These are phyloP conservation scores for Xenops minutus DNA, from an alignment of 2,797 vertebrate species.

Conservation along the genomic window DNA sequence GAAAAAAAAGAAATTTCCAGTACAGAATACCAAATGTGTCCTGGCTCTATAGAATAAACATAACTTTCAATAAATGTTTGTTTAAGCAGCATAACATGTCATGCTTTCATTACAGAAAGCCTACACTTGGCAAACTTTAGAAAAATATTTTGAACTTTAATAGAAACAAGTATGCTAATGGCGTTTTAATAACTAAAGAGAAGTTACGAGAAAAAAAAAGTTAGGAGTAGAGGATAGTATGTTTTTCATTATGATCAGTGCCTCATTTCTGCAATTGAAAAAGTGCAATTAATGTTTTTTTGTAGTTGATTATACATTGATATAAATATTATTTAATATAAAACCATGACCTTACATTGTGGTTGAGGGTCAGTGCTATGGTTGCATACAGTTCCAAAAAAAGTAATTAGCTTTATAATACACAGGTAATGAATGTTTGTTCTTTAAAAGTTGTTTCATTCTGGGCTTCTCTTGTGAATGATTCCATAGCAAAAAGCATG, in stretches of 20 bases:
- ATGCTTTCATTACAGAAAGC: neutral
- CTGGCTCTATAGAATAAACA: neutral
- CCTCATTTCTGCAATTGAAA: neutral
- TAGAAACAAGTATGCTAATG: neutral
- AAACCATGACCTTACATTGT: neutral
- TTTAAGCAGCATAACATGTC: neutral
- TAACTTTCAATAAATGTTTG: neutral
- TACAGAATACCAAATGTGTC: neutral
- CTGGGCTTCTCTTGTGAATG: neutral
- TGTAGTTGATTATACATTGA: neutral
- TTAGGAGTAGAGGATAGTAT: neutral
- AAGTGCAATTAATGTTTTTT: neutral
- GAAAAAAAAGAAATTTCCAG: neutral
- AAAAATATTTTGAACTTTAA: slow-evolving; percentile 3
- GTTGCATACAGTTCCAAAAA: neutral
- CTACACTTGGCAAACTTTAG: neutral
- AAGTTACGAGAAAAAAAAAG: neutral
- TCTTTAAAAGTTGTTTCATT: neutral
- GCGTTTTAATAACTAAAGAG: neutral
- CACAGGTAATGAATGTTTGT: neutral
- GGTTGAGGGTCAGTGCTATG: neutral
- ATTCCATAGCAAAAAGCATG: neutral
- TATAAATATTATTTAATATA: neutral
- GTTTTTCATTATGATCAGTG: neutral
- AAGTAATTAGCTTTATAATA: neutral